These are phyloP conservation scores for Falcaria lacertinaria DNA, from an alignment of 2,888 invertebrate species.

Conservation along the genomic window DNA sequence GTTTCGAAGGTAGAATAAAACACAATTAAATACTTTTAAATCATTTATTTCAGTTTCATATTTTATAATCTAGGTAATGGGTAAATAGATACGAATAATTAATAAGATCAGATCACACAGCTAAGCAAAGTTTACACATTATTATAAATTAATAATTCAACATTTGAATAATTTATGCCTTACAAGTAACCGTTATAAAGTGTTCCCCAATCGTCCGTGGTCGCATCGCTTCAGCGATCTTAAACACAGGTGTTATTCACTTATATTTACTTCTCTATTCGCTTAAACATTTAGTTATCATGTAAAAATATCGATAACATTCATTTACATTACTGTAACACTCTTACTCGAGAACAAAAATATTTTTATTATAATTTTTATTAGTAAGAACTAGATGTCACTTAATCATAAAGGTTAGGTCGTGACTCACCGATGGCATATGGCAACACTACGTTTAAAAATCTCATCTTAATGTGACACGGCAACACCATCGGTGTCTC, in stretches of 20 bases:
- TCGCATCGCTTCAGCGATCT: slow-evolving; percentile 42
- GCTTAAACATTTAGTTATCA: slow-evolving; percentile 55
- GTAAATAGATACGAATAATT: slow-evolving; percentile 68
- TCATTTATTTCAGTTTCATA: slow-evolving; percentile 74
- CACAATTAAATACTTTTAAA: slow-evolving; percentile 61
- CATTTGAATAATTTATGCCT: slow-evolving; percentile 74
- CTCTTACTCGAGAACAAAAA: slow-evolving; percentile 72
- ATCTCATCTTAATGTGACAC: slow-evolving; percentile 43
- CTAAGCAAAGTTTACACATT: slow-evolving; percentile 73
- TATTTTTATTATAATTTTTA: slow-evolving; percentile 60
- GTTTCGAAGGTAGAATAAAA: slow-evolving; percentile 42
- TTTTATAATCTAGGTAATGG: slow-evolving; percentile 76
- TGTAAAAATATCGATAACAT: slow-evolving; percentile 73
- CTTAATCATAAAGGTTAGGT: slow-evolving; percentile 60
- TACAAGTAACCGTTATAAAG: slow-evolving; percentile 68
- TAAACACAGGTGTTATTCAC: slow-evolving; percentile 60
- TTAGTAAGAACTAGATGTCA: slow-evolving; percentile 73
- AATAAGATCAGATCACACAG: slow-evolving; percentile 77
- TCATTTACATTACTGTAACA: slow-evolving; percentile 65
- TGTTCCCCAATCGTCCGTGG: slow-evolving; percentile 67
- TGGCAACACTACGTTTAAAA: slow-evolving; percentile 53
- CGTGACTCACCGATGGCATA: slow-evolving; percentile 49
- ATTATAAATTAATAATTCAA: slow-evolving; percentile 70
- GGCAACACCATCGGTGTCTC: slow-evolving; percentile 40
- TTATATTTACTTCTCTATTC: slow-evolving; percentile 43